Conservation (phyloP, 2,888 invertebrate species). For the Apamea monoglypha region DNA sequence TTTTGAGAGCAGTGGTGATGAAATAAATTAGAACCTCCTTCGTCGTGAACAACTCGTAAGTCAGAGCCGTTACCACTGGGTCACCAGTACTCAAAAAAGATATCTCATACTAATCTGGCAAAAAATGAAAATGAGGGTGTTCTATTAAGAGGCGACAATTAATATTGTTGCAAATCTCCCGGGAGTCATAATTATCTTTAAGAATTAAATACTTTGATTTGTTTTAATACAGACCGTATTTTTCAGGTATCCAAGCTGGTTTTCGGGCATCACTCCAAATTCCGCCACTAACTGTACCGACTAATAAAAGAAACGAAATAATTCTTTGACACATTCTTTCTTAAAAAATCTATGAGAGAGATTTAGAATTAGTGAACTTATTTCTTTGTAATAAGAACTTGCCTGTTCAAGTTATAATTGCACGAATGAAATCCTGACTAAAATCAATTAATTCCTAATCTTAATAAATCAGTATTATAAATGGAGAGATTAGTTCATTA, state of each 20-base stretch:
- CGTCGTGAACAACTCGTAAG: too few relatives aligned
- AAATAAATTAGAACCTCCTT: too few relatives aligned
- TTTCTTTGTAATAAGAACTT: neutral
- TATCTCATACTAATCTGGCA: too few relatives aligned
- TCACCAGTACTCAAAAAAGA: too few relatives aligned
- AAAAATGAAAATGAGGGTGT: too few relatives aligned
- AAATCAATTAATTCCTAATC: neutral
- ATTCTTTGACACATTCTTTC: neutral
- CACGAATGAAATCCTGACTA: neutral
- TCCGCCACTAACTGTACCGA: neutral
- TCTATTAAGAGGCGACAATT: neutral
- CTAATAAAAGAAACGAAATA: neutral
- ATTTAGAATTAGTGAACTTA: neutral
- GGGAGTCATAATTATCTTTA: neutral
- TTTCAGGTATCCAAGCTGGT: neutral
- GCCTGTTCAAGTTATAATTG: neutral
- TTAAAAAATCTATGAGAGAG: neutral
- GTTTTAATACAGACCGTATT: neutral
- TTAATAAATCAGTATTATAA: neutral
- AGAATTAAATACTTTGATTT: neutral
- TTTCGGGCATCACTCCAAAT: neutral
- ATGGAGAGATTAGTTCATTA: neutral
- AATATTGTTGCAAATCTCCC: neutral
- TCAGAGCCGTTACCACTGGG: too few relatives aligned
- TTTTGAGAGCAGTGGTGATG: too few relatives aligned